These are phyloP conservation scores for Apomyelois bistriatella DNA, from an alignment of 2,888 invertebrate genomes.

Conservation along the genomic window DNA sequence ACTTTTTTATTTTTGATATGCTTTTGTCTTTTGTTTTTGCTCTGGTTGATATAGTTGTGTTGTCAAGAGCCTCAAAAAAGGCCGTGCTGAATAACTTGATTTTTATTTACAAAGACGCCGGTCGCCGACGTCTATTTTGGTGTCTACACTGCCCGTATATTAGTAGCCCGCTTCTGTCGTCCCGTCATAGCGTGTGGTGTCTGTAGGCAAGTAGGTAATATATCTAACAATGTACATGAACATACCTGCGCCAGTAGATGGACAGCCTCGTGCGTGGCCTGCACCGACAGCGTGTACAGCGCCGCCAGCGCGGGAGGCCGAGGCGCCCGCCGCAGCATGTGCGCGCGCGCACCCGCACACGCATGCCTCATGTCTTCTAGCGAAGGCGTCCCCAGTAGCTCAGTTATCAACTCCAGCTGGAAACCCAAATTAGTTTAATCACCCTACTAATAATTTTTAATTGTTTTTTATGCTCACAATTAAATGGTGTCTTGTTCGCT, in stretches of 20 bases:
- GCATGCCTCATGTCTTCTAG: constrained; percentile 98
- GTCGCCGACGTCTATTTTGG: too few relatives aligned
- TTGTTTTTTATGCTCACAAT: background rate
- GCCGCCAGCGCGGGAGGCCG: constrained; percentile 93
- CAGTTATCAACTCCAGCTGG: constrained; percentile 97
- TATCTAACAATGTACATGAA: background rate
- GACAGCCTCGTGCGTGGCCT: constrained; percentile 98
- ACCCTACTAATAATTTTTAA: too few relatives aligned
- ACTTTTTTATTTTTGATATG: too few relatives aligned
- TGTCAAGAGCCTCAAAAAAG: too few relatives aligned
- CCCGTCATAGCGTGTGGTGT: too few relatives aligned
- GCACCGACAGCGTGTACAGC: constrained; percentile 93
- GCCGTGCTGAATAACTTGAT: too few relatives aligned
- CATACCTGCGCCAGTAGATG: constrained; percentile 87
- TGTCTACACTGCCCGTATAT: too few relatives aligned
- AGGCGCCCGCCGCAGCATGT: constrained; percentile 92
- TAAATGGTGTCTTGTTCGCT: background rate
- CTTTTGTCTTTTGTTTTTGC: too few relatives aligned
- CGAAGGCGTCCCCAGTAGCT: constrained; percentile 96
- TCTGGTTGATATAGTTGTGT: too few relatives aligned
- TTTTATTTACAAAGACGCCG: too few relatives aligned
- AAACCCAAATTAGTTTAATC: constrained; percentile 22
- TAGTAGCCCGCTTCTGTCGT: too few relatives aligned
- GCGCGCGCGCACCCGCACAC: constrained; percentile 95
- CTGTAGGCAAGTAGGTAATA: too few relatives aligned